Conservation (phyloP, 2,113 vertebrate species). For the Sarotherodon lohbergeri region DNA sequence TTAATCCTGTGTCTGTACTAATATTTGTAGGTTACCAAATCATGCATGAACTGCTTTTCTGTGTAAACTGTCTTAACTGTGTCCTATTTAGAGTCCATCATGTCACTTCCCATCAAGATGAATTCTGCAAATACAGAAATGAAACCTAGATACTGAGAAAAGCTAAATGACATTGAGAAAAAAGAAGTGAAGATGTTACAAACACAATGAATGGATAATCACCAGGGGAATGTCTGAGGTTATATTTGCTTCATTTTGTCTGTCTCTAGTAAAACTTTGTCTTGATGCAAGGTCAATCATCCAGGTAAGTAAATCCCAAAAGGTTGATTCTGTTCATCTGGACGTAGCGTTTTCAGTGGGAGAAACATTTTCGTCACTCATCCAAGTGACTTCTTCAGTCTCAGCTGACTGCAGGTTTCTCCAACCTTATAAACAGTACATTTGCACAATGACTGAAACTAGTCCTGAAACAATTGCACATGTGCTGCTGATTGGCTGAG, state of each 20-base stretch:
- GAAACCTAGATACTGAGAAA: not conserved
- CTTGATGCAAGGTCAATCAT: not conserved
- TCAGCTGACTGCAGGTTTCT: not conserved
- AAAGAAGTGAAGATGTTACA: not conserved
- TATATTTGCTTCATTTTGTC: not conserved
- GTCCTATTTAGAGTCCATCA: not conserved
- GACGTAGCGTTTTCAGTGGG: not conserved
- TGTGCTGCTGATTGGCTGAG: too few species aligned
- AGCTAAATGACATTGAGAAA: not conserved
- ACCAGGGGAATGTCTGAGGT: not conserved
- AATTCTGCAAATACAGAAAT: not conserved
- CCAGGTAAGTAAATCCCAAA: not conserved
- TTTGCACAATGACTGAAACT: too few species aligned
- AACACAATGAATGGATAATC: not conserved
- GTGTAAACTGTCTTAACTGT: not conserved
- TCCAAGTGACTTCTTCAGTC: not conserved
- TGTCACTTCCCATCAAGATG: not conserved
- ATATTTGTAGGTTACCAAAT: not conserved
- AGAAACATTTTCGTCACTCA: not conserved
- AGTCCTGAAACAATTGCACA: too few species aligned
- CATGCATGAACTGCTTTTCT: not conserved
- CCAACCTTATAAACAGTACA: too few species aligned
- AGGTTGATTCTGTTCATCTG: not conserved
- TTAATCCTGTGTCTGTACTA: not conserved
- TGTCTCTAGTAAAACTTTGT: not conserved